Conservation (phyloP, 2,797 vertebrate genomes). For the Neosalanx taihuensis region DNA sequence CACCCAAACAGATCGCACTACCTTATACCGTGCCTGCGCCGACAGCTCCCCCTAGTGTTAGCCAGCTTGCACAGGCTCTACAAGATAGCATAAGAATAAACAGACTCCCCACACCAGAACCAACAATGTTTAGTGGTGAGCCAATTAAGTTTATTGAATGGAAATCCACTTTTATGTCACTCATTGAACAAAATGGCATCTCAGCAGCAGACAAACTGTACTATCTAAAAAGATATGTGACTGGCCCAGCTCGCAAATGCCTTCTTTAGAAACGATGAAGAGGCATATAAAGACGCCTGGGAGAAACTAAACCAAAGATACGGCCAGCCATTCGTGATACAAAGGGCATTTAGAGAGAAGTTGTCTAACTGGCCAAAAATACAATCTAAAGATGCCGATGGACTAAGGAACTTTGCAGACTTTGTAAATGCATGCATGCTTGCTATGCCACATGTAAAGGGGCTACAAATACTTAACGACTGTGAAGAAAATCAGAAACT, state of each 20-base stretch:
- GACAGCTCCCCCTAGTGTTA: background rate
- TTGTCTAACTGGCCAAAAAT: conserved; percentile 38
- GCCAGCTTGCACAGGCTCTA: conserved; percentile 24
- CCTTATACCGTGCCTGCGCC: no score
- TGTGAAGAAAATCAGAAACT: conserved; percentile 35
- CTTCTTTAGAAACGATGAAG: conserved; percentile 26
- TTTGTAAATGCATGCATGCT: conserved; percentile 24
- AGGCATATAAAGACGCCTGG: conserved; percentile 38
- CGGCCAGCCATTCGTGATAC: conserved; percentile 24
- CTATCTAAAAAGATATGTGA: conserved; percentile 26
- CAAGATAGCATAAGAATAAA: conserved; percentile 34
- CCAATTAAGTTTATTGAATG: conserved; percentile 33
- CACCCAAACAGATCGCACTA: no score
- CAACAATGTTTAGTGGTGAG: conserved; percentile 30
- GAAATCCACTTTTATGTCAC: conserved; percentile 33
- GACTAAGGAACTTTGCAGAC: conserved; percentile 24
- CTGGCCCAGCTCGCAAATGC: conserved; percentile 26
- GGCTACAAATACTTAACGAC: conserved; percentile 21
- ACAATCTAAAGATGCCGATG: conserved; percentile 17
- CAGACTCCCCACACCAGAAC: conserved; percentile 31
- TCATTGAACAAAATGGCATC: conserved; percentile 25
- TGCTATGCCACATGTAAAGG: conserved; percentile 27
- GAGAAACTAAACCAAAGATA: conserved; percentile 22
- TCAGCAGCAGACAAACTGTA: conserved; percentile 33
- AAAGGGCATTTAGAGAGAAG: conserved; percentile 34